Evolutionary conservation across 2,797 vertebrate species (phyloP).

Genomic region (Columba guinea): DNA sequence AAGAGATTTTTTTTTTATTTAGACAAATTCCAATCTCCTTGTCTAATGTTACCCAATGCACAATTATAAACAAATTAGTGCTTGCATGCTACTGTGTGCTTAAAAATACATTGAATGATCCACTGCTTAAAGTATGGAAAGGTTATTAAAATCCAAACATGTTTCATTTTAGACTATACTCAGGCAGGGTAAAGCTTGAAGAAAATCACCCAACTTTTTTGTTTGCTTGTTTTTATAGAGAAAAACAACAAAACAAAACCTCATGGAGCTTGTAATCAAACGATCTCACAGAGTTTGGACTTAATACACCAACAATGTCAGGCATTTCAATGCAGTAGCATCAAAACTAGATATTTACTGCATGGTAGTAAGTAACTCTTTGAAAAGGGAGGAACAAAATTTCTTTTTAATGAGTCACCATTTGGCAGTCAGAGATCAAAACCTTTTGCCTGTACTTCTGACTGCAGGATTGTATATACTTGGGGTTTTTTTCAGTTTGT

Average conservation of each 20-base stretch:
- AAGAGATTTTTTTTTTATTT: background rate
- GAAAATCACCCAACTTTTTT: background rate
- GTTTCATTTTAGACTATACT: slow-evolving; percentile 33
- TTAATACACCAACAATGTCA: slow-evolving; percentile 23
- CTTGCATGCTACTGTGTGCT: slow-evolving; percentile 26
- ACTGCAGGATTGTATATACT: slow-evolving; percentile 16
- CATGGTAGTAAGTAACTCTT: slow-evolving; percentile 58
- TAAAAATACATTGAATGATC: slow-evolving; percentile 62
- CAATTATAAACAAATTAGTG: slow-evolving; percentile 60
- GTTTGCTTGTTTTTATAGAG: background rate
- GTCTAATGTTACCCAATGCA: slow-evolving; percentile 37
- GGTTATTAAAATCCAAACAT: slow-evolving; percentile 22
- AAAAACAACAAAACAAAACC: background rate
- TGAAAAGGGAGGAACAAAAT: slow-evolving; percentile 68
- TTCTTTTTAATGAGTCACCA: slow-evolving; percentile 70
- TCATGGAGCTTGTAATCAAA: background rate
- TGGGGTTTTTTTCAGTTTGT: background rate
- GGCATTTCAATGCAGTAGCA: slow-evolving; percentile 46
- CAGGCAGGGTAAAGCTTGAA: background rate
- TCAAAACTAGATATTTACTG: slow-evolving; percentile 64
- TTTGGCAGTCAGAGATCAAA: slow-evolving; percentile 67
- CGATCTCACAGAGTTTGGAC: slow-evolving; percentile 2
- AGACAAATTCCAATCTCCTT: slow-evolving; percentile 30
- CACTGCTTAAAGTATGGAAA: slow-evolving; percentile 32
- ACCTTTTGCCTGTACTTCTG: slow-evolving; percentile 65